phyloP scores from a whole-genome alignment of 2,113 vertebrate species.

The Mellivora capensis region DNA sequence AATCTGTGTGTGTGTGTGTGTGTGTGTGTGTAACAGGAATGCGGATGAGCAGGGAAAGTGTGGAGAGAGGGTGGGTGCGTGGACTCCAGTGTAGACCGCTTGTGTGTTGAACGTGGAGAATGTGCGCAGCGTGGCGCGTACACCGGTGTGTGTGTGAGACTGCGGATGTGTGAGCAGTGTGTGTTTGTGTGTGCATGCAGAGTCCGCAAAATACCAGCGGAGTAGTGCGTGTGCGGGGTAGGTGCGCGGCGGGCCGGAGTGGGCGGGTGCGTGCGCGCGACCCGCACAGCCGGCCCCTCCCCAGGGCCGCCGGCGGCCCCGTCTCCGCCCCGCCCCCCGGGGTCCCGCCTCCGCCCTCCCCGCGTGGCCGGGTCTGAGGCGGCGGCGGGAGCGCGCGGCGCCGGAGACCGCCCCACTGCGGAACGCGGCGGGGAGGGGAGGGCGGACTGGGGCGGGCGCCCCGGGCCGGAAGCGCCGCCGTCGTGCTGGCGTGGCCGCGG shows the following conservation, averaged over 20 bases:
- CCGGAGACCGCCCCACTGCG: neutral
- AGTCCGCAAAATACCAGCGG: no score
- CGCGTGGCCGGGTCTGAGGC: neutral
- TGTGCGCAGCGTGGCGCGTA: neutral
- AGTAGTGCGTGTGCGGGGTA: no score
- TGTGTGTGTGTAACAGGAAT: neutral
- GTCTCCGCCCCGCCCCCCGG: rapidly evolving
- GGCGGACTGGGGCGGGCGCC: neutral
- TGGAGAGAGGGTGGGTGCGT: neutral
- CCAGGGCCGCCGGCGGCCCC: neutral
- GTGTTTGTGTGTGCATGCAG: neutral
- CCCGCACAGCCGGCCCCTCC: no score
- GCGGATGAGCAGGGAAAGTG: neutral
- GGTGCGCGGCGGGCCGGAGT: rapidly evolving
- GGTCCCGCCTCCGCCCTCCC: neutral
- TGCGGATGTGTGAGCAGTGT: neutral
- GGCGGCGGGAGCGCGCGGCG: slow-evolving; percentile 4
- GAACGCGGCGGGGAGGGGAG: neutral
- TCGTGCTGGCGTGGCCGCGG: neutral
- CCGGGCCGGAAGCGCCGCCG: neutral
- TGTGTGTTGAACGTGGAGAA: neutral
- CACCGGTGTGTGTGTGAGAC: neutral
- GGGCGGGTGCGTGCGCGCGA: no score
- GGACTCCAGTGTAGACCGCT: neutral
- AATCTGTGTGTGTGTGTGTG: neutral